These are phyloP conservation scores for Chamaedrilus cognettii DNA, from an alignment of 2,888 invertebrate species.

Conservation along the genomic window DNA sequence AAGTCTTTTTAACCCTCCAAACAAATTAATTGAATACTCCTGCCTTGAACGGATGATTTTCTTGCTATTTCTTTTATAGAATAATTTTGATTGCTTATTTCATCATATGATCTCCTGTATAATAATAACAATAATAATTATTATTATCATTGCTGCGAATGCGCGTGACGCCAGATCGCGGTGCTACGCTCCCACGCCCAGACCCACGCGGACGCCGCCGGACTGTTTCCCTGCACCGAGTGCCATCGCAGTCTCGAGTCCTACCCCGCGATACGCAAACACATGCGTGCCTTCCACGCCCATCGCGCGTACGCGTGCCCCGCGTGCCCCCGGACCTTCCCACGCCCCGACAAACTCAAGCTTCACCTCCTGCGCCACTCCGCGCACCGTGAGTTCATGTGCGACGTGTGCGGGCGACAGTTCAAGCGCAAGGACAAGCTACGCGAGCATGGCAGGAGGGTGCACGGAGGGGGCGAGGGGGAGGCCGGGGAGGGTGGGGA, in stretches of 20 bases:
- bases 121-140: too few relatives aligned
- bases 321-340: slow-evolving; percentile 67
- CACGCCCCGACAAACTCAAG: slow-evolving; percentile 72
- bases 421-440: slow-evolving; percentile 72
- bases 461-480: slow-evolving; percentile 23
- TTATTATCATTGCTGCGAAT: too few relatives aligned
- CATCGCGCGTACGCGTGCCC: slow-evolving; percentile 70
- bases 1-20: too few relatives aligned
- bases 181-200: slow-evolving; percentile 65
- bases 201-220: slow-evolving; percentile 68
- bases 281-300: slow-evolving; percentile 72
- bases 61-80: too few relatives aligned
- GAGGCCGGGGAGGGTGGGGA: neutral
- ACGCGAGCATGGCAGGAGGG: slow-evolving; percentile 71
- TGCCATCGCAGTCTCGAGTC: slow-evolving; percentile 71
- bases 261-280: slow-evolving; percentile 73
- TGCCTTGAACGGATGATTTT: too few relatives aligned
- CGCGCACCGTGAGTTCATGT: slow-evolving; percentile 71
- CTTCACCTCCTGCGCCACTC: slow-evolving; percentile 73
- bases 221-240: slow-evolving; percentile 71
- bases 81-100: too few relatives aligned
- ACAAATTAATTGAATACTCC: too few relatives aligned
- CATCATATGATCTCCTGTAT: too few relatives aligned
- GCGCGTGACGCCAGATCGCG: slow-evolving; percentile 58
- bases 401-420: slow-evolving; percentile 75